Evolutionary conservation across 2,113 vertebrate genomes (phyloP).

Genomic region (Ochotona curzoniae): DNA sequence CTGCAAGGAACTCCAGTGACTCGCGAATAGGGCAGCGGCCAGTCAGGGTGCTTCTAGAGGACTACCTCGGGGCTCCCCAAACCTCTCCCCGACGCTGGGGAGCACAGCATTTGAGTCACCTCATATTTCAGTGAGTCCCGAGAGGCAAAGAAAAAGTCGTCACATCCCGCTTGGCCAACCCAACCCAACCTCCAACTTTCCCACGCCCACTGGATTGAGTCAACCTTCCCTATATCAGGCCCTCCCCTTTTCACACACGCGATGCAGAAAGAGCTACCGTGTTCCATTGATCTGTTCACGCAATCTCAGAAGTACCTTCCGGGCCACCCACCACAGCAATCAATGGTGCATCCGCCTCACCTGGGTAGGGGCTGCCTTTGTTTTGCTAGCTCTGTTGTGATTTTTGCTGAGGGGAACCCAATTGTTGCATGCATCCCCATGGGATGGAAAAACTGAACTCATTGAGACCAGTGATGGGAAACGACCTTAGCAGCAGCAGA

Average conservation of each 20-base stretch:
- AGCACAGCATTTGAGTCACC: background rate
- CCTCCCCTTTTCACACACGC: too few relatives aligned
- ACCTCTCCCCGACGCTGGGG: background rate
- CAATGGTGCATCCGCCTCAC: background rate
- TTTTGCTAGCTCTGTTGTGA: background rate
- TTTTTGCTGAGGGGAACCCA: background rate
- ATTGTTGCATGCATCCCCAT: too few relatives aligned
- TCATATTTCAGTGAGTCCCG: background rate
- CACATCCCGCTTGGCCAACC: too few relatives aligned
- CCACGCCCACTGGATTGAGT: accelerated
- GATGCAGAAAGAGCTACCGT: background rate
- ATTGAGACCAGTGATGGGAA: background rate
- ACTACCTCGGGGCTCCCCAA: background rate
- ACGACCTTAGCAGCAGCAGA: background rate
- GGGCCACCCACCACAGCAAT: background rate
- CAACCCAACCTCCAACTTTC: background rate
- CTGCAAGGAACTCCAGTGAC: background rate
- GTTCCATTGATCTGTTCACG: background rate
- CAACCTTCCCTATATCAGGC: background rate
- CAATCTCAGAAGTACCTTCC: accelerated
- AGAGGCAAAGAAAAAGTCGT: background rate
- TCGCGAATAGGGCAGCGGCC: background rate
- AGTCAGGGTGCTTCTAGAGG: background rate
- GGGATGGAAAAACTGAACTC: background rate
- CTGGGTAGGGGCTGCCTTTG: background rate